Conservation (phyloP, 2,888 invertebrate species). For the Macroteleia sp. region DNA sequence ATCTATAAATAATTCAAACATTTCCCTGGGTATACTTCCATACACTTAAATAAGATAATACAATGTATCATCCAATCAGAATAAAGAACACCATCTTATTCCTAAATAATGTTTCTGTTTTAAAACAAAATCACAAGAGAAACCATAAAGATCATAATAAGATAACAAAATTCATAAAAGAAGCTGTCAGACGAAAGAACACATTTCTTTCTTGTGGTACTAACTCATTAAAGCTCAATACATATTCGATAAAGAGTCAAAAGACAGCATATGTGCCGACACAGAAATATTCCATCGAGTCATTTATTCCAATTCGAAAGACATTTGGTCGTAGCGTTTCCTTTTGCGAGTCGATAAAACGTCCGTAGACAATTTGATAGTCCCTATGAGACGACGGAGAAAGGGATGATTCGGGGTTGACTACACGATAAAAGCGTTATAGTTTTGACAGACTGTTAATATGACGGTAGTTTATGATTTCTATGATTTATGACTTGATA, state of each 20-base stretch:
- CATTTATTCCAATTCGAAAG: slow-evolving; percentile 36
- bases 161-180: slow-evolving; percentile 28
- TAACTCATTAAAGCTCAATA: slow-evolving; percentile 42
- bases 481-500: too few relatives aligned
- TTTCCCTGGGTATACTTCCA: too few relatives aligned
- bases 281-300: slow-evolving; percentile 36
- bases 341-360: slow-evolving; percentile 23
- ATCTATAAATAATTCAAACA: too few relatives aligned
- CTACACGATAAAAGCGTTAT: slow-evolving; percentile 16
- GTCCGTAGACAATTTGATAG: slow-evolving; percentile 17
- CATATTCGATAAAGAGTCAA: slow-evolving; percentile 30
- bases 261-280: slow-evolving; percentile 38
- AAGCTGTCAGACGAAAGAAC: slow-evolving; percentile 19
- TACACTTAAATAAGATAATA: not conserved
- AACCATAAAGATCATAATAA: slow-evolving; percentile 26
- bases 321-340: slow-evolving; percentile 36
- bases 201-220: slow-evolving; percentile 32
- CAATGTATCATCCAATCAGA: not conserved
- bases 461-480: too few relatives aligned
- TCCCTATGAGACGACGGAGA: not conserved
- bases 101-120: not conserved
- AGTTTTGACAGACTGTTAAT: too few relatives aligned
- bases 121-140: not conserved
- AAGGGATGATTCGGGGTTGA: not conserved
- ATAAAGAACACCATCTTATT: not conserved